Base-by-base conservation (phyloP, 2,797 vertebrate species). In the Amblyopsis hoosieri region DNA sequence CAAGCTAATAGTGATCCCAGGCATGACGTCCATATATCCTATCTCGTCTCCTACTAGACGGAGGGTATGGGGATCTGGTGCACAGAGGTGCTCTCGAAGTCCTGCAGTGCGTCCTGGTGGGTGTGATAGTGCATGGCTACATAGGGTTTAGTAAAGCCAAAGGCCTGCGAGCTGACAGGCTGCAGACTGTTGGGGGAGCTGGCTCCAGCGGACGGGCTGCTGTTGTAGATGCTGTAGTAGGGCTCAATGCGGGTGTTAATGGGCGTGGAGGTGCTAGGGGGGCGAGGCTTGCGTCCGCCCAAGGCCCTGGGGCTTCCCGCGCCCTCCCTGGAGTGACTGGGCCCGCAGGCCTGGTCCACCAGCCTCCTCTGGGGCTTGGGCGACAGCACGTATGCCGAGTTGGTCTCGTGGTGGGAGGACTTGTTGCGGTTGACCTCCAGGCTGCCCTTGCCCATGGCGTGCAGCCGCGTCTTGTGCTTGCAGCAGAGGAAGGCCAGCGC, bases 211-310 rank as follows among this genome's bases (percentile, higher is more conserved):
- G 95, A 94, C 56, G 93, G 96, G 72, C 87, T 97, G 90, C 95
- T 97, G 90, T 96, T 97, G 62, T 98, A 99, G 73, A 99, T 95
- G 65, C 97, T 99, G 83, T 98, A 99, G 81, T 98, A 98, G 42
- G 97, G 96, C 76, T 99, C 97, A 0, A 98, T 94, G 10, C 97
- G 95, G 0, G 96, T 98, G 92, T 99, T 95, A 90, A 98, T 91
- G 2, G 97, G 96, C 0, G 96, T 98, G 0, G 97, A 99, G 80
- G 94, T 97, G 75, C 96, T 98, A 3, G 94, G 95, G 1, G 92
- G 94, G 0, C 89, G 92, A 64, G 92, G 94, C 56, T 95, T 95
- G 15, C 92, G 93, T 5, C 86, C 93, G 0, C 77, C 89, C 0
- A 94, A 94, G 9, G 67, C 80, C 72, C 87, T 93, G 1, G 96